Percentiles rank a stretch among this genome's conserved stretches.
These are phyloP conservation scores for Geotria australis DNA, from an alignment of 2,797 vertebrate species.

Conservation along the genomic window DNA sequence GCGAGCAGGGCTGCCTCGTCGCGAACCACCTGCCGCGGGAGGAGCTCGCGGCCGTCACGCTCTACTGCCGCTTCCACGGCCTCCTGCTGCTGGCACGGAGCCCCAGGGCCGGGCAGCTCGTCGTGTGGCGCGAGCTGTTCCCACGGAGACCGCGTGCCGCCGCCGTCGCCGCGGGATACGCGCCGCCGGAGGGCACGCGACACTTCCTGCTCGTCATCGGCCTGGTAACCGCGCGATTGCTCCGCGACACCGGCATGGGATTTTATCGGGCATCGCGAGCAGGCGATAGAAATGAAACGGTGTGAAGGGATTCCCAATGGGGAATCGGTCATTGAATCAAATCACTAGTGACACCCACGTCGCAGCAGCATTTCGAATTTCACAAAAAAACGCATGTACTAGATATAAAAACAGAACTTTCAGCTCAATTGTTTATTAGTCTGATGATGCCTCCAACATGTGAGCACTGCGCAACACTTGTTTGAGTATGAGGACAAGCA, in stretches of 20 bases:
- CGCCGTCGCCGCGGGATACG: constrained; percentile 7
- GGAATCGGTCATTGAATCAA: neutral
- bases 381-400: neutral
- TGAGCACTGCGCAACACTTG: no score
- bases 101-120: constrained; percentile 43
- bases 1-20: constrained; percentile 49
- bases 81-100: constrained; percentile 43
- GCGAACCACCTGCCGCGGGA: constrained; percentile 66
- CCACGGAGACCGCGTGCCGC: constrained; percentile 19
- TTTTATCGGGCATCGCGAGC: neutral
- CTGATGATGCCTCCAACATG: no score
- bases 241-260: neutral
- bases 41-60: constrained; percentile 42
- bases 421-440: no score
- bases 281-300: neutral
- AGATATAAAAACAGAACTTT: no score
- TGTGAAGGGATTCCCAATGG: neutral
- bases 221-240: constrained; percentile 20
- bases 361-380: neutral
- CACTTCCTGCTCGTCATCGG: constrained; percentile 75
- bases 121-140: constrained; percentile 83
- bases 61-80: constrained; percentile 62
- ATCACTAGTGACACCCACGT: neutral
- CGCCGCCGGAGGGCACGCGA: constrained; percentile 20
- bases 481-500: no score